These are phyloP conservation scores for Lophochroa leadbeateri DNA, from an alignment of 2,113 vertebrate genomes.

Conservation along the genomic window DNA sequence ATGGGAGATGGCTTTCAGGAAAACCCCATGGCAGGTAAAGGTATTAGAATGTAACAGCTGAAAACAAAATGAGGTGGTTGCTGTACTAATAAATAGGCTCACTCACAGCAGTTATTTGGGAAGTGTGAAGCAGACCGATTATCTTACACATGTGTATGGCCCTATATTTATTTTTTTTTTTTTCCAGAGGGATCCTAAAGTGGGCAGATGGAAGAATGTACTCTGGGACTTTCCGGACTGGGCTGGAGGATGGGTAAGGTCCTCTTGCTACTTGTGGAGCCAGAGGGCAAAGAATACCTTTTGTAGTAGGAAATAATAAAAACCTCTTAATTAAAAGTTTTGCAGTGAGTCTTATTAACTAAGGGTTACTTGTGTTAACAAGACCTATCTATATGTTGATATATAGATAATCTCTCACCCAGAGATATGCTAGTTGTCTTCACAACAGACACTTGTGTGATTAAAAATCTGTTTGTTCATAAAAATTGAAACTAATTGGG, in stretches of 20 bases:
- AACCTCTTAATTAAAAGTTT: not conserved
- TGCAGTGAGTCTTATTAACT: not conserved
- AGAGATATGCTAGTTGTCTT: not conserved
- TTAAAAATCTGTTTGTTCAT: not conserved
- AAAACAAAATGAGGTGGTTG: not conserved
- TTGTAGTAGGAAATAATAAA: not conserved
- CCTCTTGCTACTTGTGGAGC: not conserved
- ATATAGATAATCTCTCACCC: not conserved
- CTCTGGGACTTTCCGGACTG: slow-evolving; percentile 90
- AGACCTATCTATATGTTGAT: not conserved
- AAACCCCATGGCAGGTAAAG: slow-evolving; percentile 93
- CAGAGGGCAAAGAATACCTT: not conserved
- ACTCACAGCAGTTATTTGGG: not conserved
- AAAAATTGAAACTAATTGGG: not conserved
- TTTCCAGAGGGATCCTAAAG: slow-evolving; percentile 86
- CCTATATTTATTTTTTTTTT: not conserved
- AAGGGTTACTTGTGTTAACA: not conserved
- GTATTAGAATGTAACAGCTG: not conserved
- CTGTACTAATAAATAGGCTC: not conserved
- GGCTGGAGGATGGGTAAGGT: slow-evolving; percentile 93
- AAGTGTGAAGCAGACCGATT: not conserved
- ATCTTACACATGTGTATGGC: not conserved
- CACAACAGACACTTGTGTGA: not conserved
- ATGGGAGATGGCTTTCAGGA: slow-evolving; percentile 90
- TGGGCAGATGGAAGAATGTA: slow-evolving; percentile 94